Evolutionary conservation across 2,888 invertebrate species (phyloP).

Genomic region (Pseudanteris insignis): DNA sequence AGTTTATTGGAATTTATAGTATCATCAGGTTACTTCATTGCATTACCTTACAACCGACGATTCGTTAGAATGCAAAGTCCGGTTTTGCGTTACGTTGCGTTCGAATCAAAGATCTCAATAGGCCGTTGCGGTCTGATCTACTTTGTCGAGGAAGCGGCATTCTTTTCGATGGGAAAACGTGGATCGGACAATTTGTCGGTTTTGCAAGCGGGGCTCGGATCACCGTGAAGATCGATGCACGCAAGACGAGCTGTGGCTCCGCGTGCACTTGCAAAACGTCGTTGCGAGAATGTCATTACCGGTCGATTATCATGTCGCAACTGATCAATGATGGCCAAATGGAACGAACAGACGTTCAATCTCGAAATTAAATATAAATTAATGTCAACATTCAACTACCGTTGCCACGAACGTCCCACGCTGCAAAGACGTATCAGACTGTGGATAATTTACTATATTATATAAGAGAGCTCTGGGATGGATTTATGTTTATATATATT

Average conservation of each 20-base stretch:
- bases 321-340: not conserved
- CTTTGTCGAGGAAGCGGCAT: constrained; percentile 32
- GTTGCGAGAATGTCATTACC: constrained; percentile 29
- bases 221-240: constrained; percentile 12
- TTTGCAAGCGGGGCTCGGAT: constrained; percentile 22
- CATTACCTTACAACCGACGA: too few species aligned
- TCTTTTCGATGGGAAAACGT: constrained; percentile 25
- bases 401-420: constrained; percentile 10
- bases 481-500: too few species aligned
- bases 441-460: too few species aligned
- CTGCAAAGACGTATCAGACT: too few species aligned
- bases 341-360: constrained; percentile 12
- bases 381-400: constrained; percentile 26
- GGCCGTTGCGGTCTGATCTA: constrained; percentile 36
- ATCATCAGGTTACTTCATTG: too few species aligned
- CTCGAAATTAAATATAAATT: constrained; percentile 28
- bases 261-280: constrained; percentile 5
- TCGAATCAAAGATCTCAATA: constrained; percentile 33
- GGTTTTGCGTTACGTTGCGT: too few species aligned
- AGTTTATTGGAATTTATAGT: too few species aligned
- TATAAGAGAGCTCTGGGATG: too few species aligned
- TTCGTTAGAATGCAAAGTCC: constrained; percentile 42
- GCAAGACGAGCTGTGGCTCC: constrained; percentile 23
- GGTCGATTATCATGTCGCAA: constrained; percentile 21
- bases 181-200: constrained; percentile 33